Evolutionary conservation across 1,140 invertebrate species (phyloP).

Genomic region (Aphis gossypii): DNA sequence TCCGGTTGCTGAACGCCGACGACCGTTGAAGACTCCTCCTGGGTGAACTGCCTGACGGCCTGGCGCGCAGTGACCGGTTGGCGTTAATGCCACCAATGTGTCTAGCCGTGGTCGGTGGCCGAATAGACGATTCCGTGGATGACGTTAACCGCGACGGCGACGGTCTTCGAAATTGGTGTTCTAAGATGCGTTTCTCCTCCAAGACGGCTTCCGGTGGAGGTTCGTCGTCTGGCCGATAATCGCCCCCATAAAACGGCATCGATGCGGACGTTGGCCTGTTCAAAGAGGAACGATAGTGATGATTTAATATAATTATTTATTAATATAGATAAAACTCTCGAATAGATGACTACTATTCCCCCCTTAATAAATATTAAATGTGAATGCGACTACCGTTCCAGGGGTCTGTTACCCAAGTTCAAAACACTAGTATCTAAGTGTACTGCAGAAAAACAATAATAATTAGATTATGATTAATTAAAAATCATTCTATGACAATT

Average conservation of each 20-base stretch:
- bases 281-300: neutral
- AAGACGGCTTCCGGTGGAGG: slow-evolving; percentile 39
- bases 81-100: neutral
- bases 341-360: neutral
- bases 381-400: neutral
- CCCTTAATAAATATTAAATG: neutral
- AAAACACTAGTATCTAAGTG: neutral
- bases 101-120: neutral
- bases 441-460: neutral
- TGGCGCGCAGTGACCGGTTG: neutral
- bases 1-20: neutral
- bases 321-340: neutral
- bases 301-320: neutral
- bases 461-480: neutral
- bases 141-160: neutral
- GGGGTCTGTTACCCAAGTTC: neutral
- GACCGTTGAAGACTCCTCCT: slow-evolving; percentile 49
- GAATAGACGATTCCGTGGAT: neutral
- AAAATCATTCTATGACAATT: neutral
- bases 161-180: slow-evolving; percentile 17
- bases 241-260: slow-evolving; percentile 23
- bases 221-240: slow-evolving; percentile 49
- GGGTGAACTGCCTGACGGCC: slow-evolving; percentile 22
- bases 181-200: slow-evolving; percentile 46
- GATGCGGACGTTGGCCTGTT: neutral